Conservation (phyloP, 2,797 vertebrate species). For the Psittacula derbiana region DNA sequence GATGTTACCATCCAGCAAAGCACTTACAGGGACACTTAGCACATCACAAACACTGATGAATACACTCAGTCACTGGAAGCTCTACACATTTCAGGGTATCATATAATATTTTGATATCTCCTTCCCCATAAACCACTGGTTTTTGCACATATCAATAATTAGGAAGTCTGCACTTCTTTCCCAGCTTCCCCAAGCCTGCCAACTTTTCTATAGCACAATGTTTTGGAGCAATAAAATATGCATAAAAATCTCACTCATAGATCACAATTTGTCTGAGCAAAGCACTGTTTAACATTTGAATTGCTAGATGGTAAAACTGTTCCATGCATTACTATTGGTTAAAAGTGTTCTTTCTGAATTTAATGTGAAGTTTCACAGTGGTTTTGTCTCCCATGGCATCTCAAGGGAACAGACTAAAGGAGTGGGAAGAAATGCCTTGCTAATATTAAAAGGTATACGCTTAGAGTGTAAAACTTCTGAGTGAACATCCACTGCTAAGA, state of each 20-base stretch:
- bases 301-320: background rate
- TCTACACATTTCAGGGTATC: background rate
- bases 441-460: background rate
- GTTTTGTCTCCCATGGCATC: background rate
- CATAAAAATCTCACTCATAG: background rate
- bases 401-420: background rate
- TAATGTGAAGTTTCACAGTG: background rate
- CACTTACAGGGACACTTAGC: background rate
- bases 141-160: background rate
- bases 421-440: background rate
- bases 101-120: background rate
- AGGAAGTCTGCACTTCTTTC: background rate
- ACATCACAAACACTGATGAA: background rate
- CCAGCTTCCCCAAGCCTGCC: background rate
- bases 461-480: background rate
- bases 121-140: background rate
- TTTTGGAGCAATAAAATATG: background rate
- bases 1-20: background rate
- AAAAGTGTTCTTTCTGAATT: background rate
- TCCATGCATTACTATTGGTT: background rate
- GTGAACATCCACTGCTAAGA: background rate
- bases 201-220: background rate
- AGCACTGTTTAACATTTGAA: background rate
- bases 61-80: background rate
- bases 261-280: background rate